These are phyloP conservation scores for Nymphalis polychloros DNA, from an alignment of 2,888 invertebrate species.

Conservation along the genomic window DNA sequence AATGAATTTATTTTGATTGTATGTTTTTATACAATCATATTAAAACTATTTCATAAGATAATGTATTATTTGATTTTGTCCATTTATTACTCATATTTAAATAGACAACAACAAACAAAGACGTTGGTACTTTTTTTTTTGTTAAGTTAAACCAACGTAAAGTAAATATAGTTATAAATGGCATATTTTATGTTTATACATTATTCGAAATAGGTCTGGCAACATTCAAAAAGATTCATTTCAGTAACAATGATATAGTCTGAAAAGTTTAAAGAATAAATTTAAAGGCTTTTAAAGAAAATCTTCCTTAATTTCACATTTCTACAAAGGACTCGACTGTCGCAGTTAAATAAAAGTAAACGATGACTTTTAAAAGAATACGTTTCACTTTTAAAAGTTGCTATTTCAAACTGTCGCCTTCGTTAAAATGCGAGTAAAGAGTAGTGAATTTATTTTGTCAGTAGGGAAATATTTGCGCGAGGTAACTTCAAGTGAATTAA, in stretches of 20 bases:
- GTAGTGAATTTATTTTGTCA: constrained; percentile 6
- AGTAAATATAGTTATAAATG: no score
- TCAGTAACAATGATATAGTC: not conserved
- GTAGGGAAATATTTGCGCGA: not conserved
- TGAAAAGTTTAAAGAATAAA: constrained; percentile 7
- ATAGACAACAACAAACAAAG: no score
- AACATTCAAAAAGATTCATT: not conserved
- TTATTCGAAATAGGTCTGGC: not conserved
- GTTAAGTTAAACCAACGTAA: no score
- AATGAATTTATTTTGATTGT: no score
- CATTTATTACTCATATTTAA: no score
- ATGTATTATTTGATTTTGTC: no score
- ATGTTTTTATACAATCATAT: no score
- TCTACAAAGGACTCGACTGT: constrained; percentile 10
- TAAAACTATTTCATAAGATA: no score
- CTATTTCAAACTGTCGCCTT: constrained; percentile 8
- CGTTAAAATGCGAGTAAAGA: not conserved
- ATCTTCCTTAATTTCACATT: constrained; percentile 9
- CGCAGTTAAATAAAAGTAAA: constrained; percentile 17
- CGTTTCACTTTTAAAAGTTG: constrained; percentile 25
- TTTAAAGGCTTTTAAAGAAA: constrained; percentile 9
- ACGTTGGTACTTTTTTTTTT: no score
- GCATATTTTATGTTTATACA: no score
- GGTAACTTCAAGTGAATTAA: not conserved
- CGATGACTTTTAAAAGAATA: constrained; percentile 21